Conservation (phyloP, 2,888 invertebrate genomes). For the Cephus rjabovi region DNA sequence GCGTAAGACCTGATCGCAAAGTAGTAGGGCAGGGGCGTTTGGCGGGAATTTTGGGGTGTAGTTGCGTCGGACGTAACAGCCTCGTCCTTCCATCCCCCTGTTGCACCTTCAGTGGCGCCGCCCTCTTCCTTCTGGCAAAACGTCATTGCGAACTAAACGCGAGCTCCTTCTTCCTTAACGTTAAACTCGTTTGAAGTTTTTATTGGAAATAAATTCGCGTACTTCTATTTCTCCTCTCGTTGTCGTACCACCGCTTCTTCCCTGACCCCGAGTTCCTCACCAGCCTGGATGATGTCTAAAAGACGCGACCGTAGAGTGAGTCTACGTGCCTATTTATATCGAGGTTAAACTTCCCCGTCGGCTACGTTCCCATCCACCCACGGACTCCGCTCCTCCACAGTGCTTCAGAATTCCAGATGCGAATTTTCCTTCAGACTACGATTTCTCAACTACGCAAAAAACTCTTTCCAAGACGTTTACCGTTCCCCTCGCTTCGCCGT, state of each 20-base stretch:
- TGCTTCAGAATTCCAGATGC: not conserved
- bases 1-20: too few species aligned
- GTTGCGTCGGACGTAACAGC: too few species aligned
- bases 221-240: not conserved
- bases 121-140: not conserved
- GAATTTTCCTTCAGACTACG: not conserved
- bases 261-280: not conserved
- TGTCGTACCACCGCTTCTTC: not conserved
- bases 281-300: not conserved
- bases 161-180: not conserved
- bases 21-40: too few species aligned
- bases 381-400: not conserved
- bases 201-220: not conserved
- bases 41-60: too few species aligned
- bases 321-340: constrained; percentile 1
- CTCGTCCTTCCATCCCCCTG: not conserved
- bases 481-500: not conserved
- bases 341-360: not conserved
- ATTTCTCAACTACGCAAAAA: not conserved
- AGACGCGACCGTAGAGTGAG: not conserved
- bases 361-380: not conserved
- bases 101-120: not conserved
- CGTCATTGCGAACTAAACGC: not conserved
- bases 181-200: not conserved
- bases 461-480: not conserved